Conservation (phyloP, 92 coral and sea anemone species). For the Parazoanthus atlanticus region DNA sequence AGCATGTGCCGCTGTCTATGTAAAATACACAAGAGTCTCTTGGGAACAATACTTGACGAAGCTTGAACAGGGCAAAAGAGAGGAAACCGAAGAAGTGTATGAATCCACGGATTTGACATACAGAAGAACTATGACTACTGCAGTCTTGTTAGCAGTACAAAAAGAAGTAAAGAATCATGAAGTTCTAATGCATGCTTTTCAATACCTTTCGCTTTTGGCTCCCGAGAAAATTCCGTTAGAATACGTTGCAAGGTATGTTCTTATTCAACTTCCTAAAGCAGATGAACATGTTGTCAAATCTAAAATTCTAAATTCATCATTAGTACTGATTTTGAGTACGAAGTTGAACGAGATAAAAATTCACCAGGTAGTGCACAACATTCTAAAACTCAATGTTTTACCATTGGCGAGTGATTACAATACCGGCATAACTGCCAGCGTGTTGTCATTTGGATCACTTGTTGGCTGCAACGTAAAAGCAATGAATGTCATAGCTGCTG, state of each 20-base stretch:
- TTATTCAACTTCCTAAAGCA: neutral
- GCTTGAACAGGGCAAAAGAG: conserved; percentile 19
- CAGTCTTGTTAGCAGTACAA: conserved; percentile 31
- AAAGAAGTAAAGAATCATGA: neutral
- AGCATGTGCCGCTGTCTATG: conserved; percentile 51
- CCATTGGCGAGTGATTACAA: neutral
- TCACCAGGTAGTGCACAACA: conserved; percentile 39
- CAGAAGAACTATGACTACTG: conserved; percentile 16
- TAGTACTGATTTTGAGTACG: neutral
- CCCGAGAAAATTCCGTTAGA: conserved; percentile 19
- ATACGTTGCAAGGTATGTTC: conserved; percentile 1
- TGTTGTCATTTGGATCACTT: neutral
- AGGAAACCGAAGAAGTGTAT: conserved; percentile 28
- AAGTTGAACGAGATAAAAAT: neutral
- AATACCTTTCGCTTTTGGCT: conserved; percentile 21
- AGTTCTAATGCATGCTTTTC: conserved; percentile 15
- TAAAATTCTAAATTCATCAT: conserved; percentile 29
- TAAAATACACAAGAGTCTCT: neutral
- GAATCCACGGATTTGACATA: neutral
- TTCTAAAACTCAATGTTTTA: neutral
- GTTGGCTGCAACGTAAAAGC: neutral
- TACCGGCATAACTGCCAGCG: neutral
- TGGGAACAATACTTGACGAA: neutral
- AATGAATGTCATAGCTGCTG: neutral
- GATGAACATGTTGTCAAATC: conserved; percentile 7